Evolutionary conservation across 2,888 invertebrate genomes (phyloP).

Genomic region (Keiferia lycopersicella): DNA sequence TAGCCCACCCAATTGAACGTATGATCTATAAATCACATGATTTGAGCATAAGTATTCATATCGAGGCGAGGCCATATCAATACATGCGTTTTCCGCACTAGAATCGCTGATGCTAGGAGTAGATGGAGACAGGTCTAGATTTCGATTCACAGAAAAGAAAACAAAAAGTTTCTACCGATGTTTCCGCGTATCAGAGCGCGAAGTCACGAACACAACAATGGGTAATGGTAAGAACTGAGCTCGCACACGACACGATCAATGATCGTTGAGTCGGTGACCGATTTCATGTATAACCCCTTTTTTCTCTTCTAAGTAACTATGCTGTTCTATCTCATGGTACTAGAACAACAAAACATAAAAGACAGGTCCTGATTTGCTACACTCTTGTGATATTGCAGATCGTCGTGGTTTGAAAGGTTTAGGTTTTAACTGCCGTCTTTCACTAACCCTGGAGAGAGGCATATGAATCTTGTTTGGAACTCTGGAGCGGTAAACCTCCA

Average conservation of each 20-base stretch:
- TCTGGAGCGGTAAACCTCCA: no score
- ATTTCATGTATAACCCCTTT: neutral
- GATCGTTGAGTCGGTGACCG: slow-evolving; percentile 5
- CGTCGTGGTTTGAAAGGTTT: no score
- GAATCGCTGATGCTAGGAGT: neutral
- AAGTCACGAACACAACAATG: slow-evolving; percentile 66
- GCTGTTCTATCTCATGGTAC: no score
- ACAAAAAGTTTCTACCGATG: slow-evolving; percentile 17
- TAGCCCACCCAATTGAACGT: neutral
- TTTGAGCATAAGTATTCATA: neutral
- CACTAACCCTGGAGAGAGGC: no score
- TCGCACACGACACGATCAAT: slow-evolving; percentile 30
- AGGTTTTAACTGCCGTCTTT: no score
- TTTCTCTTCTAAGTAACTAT: neutral
- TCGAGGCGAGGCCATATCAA: slow-evolving; percentile 7
- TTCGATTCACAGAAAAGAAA: slow-evolving; percentile 22
- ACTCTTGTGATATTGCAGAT: no score
- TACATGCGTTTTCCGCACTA: neutral
- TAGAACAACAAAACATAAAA: no score
- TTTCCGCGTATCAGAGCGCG: slow-evolving; percentile 62
- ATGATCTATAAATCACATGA: neutral
- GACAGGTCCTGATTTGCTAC: no score
- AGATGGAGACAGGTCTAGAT: slow-evolving; percentile 10
- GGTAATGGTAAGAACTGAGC: slow-evolving; percentile 50
- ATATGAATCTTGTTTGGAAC: no score